Evolutionary conservation across 1,140 invertebrate species (phyloP), one percentile per base, ranked within the genome.

Genomic region (Solenopsis fugax): DNA sequence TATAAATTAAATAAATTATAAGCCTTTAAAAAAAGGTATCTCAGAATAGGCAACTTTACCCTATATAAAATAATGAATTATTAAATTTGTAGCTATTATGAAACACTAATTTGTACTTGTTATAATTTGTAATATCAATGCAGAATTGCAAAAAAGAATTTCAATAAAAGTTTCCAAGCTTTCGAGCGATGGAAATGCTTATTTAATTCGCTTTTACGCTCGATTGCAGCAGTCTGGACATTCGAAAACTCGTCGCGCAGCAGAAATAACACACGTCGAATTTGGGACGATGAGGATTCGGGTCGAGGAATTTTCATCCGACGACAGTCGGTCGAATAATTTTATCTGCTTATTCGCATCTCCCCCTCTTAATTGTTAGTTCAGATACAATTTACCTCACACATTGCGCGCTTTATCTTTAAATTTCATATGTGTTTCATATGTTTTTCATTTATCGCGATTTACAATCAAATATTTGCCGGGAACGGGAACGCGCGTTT

Each of bases 251-350:
- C 37, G 24, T 82, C 41, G 67, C 52, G 13, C 69, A 37, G 54
- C 69, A 84, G n/a, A 84, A 84, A 84, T 82, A 82, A 82, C 80
- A 82, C 80, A 48, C 41, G 21, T 84, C 56, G 69, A 48, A 62
- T 84, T 84, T 48, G 24, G 24, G 9, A 37, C 54, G 69, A 50
- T 37, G 78, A 72, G 37, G 12, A 82, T 60, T 48, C 37, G 67
- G 80, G 67, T 82, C 69, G 69, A 34, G 41, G 13, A 12, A 84
- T 75, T 84, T 84, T 75, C 48, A 82, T 73, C 69, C n/a, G n/a
- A 37, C 52, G 48, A 82, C 41, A 73, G 54, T 60, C 67, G 12
- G 67, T 1, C 18, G 80, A 60, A 48, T 60, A 48, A 75, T 84
- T 75, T 50, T 56, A 60, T 56, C 34, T 60, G 69, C 58, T 73